Base-by-base conservation (phyloP, 2,797 vertebrate genomes). In the Galagoides demidoff region DNA sequence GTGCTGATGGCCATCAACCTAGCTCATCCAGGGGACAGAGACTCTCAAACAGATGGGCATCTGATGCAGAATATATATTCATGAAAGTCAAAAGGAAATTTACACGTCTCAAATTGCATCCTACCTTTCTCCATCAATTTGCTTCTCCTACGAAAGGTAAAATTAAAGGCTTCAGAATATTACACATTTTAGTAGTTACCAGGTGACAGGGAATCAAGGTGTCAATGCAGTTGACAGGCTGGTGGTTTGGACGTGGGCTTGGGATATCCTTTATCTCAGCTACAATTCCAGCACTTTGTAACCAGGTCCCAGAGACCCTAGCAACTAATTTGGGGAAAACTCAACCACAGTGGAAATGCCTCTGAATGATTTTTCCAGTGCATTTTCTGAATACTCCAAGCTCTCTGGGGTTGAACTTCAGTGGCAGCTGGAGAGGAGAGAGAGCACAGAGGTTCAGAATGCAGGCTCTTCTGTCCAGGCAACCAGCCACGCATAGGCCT, bases 31-130 rank as follows among this genome's bases (percentile, higher is more conserved):
- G 34, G 34, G 73, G 85, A 97, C 94, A 92, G 97, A 95, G 97
- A 79, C 12, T 37, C 92, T 98, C 70, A 0, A n/a, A 96, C 95
- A 90, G 96, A 98, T 76, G 37, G 85, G 43, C 89, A 17, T 31
- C 78, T 22, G 97, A 94, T 87, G 95, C 7, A 95, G 97, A 96
- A 98, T 98, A 94, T 96, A 91, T 97, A 98, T 98, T 98, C 97
- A 85, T 20, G 95, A 98, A 63, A 97, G 84, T 98, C 98, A 98
- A 97, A 98, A 97, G 93, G 98, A 98, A 99, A 99, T 99, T 98
- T 98, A 98, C 96, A 98, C 97, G 98, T 98, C 98, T 93, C 85
- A 66, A n/a, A 95, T 81, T 90, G 94, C 87, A 57, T n/a, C 96
- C 52, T 97, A 96, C 98, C 97, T 98, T 96, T 97, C 96, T 31